phyloP scores from a whole-genome alignment of 2,888 invertebrate species.

The Ophion ventricosus region DNA sequence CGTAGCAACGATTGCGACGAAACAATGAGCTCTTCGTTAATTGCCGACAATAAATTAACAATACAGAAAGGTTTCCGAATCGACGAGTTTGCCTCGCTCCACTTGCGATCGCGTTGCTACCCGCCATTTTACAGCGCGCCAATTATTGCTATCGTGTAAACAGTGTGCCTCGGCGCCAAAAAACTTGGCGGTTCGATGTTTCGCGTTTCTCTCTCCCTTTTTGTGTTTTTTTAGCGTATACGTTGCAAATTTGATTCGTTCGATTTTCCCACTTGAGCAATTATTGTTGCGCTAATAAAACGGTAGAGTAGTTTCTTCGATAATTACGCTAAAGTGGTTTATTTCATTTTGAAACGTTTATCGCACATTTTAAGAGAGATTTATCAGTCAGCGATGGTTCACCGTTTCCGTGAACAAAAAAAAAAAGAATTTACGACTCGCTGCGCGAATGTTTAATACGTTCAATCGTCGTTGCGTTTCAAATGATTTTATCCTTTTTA shows the following conservation, averaged over 20 bases:
- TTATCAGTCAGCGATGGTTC: not conserved
- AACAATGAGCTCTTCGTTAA: not conserved
- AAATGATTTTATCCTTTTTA: not conserved
- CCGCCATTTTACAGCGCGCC: not conserved
- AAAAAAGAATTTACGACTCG: not conserved
- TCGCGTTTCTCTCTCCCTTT: not conserved
- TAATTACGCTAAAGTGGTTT: not conserved
- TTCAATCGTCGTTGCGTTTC: not conserved
- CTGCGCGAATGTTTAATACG: not conserved
- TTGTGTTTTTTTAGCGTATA: not conserved
- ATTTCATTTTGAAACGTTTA: not conserved
- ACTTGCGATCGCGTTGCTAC: not conserved
- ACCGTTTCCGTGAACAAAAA: not conserved
- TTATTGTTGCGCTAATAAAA: not conserved
- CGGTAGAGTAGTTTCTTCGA: not conserved
- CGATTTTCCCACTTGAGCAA: not conserved
- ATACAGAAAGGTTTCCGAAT: constrained; percentile 10
- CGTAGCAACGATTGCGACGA: not conserved
- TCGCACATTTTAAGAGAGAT: not conserved
- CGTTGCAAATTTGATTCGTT: not conserved
- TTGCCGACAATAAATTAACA: constrained; percentile 15
- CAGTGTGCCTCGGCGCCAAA: not conserved
- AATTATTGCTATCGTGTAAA: not conserved
- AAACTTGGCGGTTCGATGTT: not conserved
- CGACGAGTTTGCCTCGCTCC: constrained; percentile 8